Percentiles rank a stretch among this genome's conserved stretches.
phyloP scores from a whole-genome alignment of 1,140 invertebrate species.

The Cotesia vestalis region DNA sequence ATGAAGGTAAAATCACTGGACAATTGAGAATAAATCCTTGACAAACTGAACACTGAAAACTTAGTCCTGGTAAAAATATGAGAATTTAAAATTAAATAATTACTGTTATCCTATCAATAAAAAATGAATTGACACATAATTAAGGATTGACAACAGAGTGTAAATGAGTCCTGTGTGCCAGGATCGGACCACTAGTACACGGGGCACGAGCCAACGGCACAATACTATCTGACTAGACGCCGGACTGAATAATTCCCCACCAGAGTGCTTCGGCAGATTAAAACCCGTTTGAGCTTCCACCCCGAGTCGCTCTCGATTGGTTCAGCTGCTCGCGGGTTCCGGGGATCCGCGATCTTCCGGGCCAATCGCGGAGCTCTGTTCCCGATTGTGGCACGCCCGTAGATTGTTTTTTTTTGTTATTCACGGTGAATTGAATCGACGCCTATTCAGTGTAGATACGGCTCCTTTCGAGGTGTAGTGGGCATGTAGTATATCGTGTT shows the following conservation, averaged over 20 bases:
- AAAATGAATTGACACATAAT: slow-evolving; percentile 6
- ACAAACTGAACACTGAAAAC: too few species aligned
- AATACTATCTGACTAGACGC: slow-evolving; percentile 62
- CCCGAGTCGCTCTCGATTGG: slow-evolving; percentile 49
- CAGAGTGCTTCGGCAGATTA: slow-evolving; percentile 24
- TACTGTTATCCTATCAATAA: too few species aligned
- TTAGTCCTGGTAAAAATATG: too few species aligned
- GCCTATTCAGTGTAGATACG: neutral
- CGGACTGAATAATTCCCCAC: slow-evolving; percentile 38
- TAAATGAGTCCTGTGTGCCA: slow-evolving; percentile 41
- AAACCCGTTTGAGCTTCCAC: slow-evolving; percentile 60
- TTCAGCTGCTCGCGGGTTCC: slow-evolving; percentile 38
- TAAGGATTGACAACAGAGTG: slow-evolving; percentile 9
- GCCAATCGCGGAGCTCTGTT: slow-evolving; percentile 40
- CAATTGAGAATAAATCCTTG: too few species aligned
- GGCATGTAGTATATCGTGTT: slow-evolving; percentile 8
- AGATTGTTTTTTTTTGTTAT: slow-evolving; percentile 37
- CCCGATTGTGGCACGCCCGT: slow-evolving; percentile 33
- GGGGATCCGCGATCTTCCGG: slow-evolving; percentile 32
- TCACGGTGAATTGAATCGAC: slow-evolving; percentile 43
- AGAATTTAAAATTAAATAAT: too few species aligned
- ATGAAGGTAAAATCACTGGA: too few species aligned
- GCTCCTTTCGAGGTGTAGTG: slow-evolving; percentile 41
- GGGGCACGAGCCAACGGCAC: slow-evolving; percentile 65
- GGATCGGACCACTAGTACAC: slow-evolving; percentile 59